phyloP scores from a whole-genome alignment of 1,140 invertebrate species.

The Spodoptera frugiperda region DNA sequence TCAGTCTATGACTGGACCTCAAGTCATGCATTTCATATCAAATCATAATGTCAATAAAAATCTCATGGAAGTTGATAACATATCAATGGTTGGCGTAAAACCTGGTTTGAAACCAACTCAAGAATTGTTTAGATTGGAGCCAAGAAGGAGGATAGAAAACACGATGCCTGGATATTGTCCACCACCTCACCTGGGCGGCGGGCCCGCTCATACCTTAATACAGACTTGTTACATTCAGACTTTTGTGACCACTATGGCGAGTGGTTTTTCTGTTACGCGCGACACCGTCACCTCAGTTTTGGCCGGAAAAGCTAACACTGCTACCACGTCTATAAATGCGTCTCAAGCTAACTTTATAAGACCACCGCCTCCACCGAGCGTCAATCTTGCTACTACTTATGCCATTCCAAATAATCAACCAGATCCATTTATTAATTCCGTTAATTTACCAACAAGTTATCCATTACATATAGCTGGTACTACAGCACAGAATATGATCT shows the following conservation, averaged over 20 bases:
- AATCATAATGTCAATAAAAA: slow-evolving; percentile 83
- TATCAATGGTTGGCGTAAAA: slow-evolving; percentile 82
- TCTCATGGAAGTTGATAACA: slow-evolving; percentile 84
- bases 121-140: slow-evolving; percentile 68
- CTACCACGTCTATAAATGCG: slow-evolving; percentile 90
- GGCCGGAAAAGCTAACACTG: slow-evolving; percentile 91
- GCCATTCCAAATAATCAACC: slow-evolving; percentile 81
- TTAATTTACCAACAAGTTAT: slow-evolving; percentile 83
- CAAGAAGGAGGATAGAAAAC: slow-evolving; percentile 72
- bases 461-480: slow-evolving; percentile 83
- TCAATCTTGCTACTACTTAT: slow-evolving; percentile 83
- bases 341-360: slow-evolving; percentile 84
- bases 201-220: slow-evolving; percentile 75
- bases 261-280: slow-evolving; percentile 90
- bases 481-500: slow-evolving; percentile 85
- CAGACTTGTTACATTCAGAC: slow-evolving; percentile 79
- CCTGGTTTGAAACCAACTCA: slow-evolving; percentile 68
- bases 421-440: slow-evolving; percentile 77
- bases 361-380: slow-evolving; percentile 79
- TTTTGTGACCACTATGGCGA: slow-evolving; percentile 91
- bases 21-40: slow-evolving; percentile 84
- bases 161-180: slow-evolving; percentile 83
- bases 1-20: slow-evolving; percentile 71
- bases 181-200: slow-evolving; percentile 76
- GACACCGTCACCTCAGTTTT: slow-evolving; percentile 93